Percentiles rank a stretch among this genome's conserved stretches.
Evolutionary conservation across 2,113 vertebrate genomes (phyloP).

Genomic region (Dasypus novemcinctus): DNA sequence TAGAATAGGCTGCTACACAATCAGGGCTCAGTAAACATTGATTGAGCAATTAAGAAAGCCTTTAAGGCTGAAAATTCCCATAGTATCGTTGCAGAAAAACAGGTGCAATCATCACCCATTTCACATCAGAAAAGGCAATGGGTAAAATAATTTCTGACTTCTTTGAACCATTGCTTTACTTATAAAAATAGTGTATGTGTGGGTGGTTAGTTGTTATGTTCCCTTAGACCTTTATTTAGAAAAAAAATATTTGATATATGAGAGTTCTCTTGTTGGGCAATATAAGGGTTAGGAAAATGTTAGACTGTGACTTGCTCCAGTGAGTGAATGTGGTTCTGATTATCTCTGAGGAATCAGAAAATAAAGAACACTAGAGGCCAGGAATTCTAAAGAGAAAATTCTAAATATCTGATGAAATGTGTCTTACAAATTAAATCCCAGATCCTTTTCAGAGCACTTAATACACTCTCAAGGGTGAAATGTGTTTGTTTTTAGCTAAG

Average conservation of each 20-base stretch:
- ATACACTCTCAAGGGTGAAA: conserved; percentile 70
- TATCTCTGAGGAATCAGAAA: conserved; percentile 69
- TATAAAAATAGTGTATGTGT: background rate
- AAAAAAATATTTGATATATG: background rate
- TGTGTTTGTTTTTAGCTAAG: conserved; percentile 74
- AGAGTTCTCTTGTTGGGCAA: conserved; percentile 30
- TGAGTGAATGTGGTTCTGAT: conserved; percentile 70
- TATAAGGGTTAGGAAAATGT: conserved; percentile 49
- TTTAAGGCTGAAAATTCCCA: background rate
- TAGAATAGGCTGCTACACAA: background rate
- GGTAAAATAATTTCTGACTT: background rate
- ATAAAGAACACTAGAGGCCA: conserved; percentile 47
- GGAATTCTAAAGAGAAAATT: conserved; percentile 63
- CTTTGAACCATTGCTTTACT: background rate
- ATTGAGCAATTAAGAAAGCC: background rate
- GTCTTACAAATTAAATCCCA: conserved; percentile 69
- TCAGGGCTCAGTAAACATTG: background rate
- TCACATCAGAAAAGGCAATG: background rate
- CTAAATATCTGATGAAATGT: conserved; percentile 74
- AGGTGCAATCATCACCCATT: background rate
- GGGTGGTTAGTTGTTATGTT: conserved; percentile 20
- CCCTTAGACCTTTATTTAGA: conserved; percentile 14
- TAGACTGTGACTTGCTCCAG: background rate
- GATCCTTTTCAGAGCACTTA: conserved; percentile 62
- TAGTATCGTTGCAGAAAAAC: background rate